Percentiles rank a stretch among this genome's conserved stretches.
Evolutionary conservation across 2,113 vertebrate species (phyloP).

Genomic region (Heterotis niloticus): DNA sequence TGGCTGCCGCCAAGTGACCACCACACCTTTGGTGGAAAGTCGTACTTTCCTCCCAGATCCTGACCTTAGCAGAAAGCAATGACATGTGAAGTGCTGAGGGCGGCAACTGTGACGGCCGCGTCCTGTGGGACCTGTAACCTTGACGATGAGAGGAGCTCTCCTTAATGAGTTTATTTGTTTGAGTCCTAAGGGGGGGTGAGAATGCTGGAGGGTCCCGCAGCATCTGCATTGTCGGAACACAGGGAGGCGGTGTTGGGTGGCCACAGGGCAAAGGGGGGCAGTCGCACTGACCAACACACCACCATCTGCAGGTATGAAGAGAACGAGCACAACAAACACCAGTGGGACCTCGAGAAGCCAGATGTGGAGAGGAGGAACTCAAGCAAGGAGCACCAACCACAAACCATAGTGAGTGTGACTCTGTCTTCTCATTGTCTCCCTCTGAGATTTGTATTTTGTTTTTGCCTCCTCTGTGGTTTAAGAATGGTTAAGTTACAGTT

Average conservation of each 20-base stretch:
- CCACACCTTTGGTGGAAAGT: conserved; percentile 38
- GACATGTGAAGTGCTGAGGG: conserved; percentile 73
- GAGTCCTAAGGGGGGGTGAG: neutral
- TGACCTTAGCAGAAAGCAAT: conserved; percentile 71
- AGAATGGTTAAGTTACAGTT: no score
- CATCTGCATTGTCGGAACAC: conserved; percentile 12
- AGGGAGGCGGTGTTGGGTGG: neutral
- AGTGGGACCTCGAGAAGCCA: conserved; percentile 84
- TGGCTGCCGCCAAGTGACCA: neutral
- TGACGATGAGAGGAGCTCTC: conserved; percentile 53
- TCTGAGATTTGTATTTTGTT: no score
- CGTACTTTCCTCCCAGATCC: conserved; percentile 63
- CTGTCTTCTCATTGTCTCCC: no score
- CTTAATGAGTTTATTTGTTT: conserved; percentile 56
- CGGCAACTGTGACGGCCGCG: conserved; percentile 63
- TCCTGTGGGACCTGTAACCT: conserved; percentile 51
- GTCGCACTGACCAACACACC: neutral
- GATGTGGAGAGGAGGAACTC: conserved; percentile 90
- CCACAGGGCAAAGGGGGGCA: neutral
- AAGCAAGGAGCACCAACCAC: conserved; percentile 84
- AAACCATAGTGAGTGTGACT: conserved; percentile 86
- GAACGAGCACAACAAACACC: conserved; percentile 92
- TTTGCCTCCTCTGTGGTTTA: no score
- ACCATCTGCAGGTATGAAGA: conserved; percentile 80
- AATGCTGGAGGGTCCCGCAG: neutral